A percentile compares a stretch with the other conserved stretches of the same genome.
These are phyloP conservation scores for Cryptoprocta ferox DNA, from an alignment of 2,797 vertebrate species.

Conservation along the genomic window DNA sequence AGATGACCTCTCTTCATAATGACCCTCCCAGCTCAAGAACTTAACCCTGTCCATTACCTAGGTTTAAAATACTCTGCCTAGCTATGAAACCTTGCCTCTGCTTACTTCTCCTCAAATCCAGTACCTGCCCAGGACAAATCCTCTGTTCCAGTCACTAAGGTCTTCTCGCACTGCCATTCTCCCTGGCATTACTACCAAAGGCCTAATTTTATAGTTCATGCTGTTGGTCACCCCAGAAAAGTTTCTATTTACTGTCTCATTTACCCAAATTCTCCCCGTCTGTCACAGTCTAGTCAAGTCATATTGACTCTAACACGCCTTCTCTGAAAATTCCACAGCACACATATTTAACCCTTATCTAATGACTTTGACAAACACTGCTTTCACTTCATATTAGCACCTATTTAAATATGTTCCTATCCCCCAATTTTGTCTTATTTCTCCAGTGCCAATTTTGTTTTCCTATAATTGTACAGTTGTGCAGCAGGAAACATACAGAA, in stretches of 20 bases:
- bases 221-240: neutral
- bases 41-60: neutral
- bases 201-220: neutral
- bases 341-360: neutral
- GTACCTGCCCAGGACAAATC: neutral
- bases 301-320: neutral
- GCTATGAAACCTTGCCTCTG: neutral
- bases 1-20: neutral
- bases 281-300: neutral
- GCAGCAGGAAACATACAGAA: neutral
- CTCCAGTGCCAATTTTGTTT: slow-evolving; percentile 28
- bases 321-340: slow-evolving; percentile 24
- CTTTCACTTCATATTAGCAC: neutral
- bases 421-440: neutral
- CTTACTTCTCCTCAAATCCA: neutral
- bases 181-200: neutral
- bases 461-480: neutral
- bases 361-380: neutral
- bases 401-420: neutral
- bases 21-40: neutral
- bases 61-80: neutral
- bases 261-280: neutral
- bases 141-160: neutral
- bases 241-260: neutral
- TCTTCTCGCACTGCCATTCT: neutral